Percentiles rank a stretch among this genome's conserved stretches.
These are phyloP conservation scores for Agelas oroides DNA, from an alignment of 37 sponge, comb jelly and placozoan species.

Conservation along the genomic window DNA sequence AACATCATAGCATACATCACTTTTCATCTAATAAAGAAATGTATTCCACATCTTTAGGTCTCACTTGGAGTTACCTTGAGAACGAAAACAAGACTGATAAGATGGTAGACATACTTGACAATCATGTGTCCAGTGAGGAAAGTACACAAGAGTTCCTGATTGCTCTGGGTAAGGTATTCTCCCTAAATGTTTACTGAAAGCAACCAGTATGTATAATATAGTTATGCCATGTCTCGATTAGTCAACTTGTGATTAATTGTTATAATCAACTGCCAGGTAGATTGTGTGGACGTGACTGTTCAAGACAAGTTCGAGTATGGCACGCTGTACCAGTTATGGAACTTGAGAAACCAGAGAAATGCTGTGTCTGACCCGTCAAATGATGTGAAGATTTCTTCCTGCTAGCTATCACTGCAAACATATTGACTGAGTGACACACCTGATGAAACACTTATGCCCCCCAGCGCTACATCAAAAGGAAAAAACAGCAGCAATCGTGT, in stretches of 20 bases:
- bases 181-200: too few species aligned
- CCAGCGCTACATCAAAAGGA: too few species aligned
- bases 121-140: constrained; percentile 32
- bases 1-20: too few species aligned
- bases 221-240: not conserved
- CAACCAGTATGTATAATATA: not conserved
- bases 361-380: constrained; percentile 8
- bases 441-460: too few species aligned
- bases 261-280: not conserved
- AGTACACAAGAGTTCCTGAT: too few species aligned
- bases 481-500: too few species aligned
- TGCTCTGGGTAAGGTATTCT: not conserved
- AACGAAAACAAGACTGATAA: constrained; percentile 48
- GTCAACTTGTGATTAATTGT: not conserved
- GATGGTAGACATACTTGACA: constrained; percentile 49
- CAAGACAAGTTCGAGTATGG: not conserved
- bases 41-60: too few species aligned
- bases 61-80: too few species aligned
- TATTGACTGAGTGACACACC: constrained; percentile 15
- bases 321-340: constrained; percentile 49
- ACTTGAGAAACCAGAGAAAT: constrained; percentile 50
- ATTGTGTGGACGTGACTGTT: constrained; percentile 53
- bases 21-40: too few species aligned
- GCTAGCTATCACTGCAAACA: constrained; percentile 13
- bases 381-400: constrained; percentile 34